Percentiles rank a stretch among this genome's conserved stretches.
Evolutionary conservation across 1,140 invertebrate genomes (phyloP).

Genomic region (Eueides isabella): DNA sequence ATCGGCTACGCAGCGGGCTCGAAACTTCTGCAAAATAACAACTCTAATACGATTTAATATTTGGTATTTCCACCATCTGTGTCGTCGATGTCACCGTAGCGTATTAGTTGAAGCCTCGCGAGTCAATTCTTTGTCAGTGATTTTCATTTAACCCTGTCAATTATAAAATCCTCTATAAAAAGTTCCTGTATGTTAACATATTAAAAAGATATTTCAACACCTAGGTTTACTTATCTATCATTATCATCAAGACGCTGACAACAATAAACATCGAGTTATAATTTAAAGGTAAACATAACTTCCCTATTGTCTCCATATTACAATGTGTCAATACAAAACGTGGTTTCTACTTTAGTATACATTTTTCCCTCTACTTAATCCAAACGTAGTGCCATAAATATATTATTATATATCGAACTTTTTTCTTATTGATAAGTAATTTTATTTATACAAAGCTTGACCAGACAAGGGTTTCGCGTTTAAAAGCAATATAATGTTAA

Average conservation of each 20-base stretch:
- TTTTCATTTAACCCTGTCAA: conserved; percentile 77
- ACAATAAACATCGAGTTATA: conserved; percentile 9
- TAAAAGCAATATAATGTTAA: conserved; percentile 77
- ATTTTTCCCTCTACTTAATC: conserved; percentile 15
- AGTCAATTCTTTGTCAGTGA: conserved; percentile 70
- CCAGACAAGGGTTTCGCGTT: conserved; percentile 65
- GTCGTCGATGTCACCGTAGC: conserved; percentile 39
- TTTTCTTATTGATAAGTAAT: conserved; percentile 23
- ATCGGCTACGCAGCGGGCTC: conserved; percentile 31
- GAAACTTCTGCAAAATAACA: not conserved
- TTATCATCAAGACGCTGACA: conserved; percentile 19
- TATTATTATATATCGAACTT: conserved; percentile 7
- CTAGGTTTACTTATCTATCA: conserved; percentile 21
- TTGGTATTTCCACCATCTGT: not conserved
- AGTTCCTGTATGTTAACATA: conserved; percentile 59
- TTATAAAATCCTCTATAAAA: conserved; percentile 58
- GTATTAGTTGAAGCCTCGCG: conserved; percentile 66
- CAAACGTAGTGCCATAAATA: conserved; percentile 28
- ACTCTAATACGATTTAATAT: not conserved
- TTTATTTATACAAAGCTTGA: conserved; percentile 31
- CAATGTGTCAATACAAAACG: not conserved
- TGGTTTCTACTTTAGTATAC: conserved; percentile 14
- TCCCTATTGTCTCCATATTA: not conserved
- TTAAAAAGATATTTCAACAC: conserved; percentile 31
- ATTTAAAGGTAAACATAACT: conserved; percentile 9